Evolutionary conservation across 2,888 invertebrate species (phyloP).

Genomic region (Torymus auratus): DNA sequence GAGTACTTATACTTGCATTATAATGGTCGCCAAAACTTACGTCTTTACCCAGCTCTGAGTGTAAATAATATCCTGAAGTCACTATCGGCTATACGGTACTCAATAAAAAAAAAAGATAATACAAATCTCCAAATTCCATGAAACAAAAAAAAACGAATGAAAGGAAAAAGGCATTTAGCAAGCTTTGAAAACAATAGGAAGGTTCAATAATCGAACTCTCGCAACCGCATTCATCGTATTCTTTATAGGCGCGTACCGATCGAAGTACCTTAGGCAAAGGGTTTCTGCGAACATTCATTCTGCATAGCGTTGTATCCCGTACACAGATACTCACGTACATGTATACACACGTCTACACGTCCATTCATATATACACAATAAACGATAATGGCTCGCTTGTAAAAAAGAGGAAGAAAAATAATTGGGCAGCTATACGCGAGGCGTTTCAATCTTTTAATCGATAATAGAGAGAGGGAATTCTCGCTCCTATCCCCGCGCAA

Average conservation of each 20-base stretch:
- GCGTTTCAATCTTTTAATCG: neutral
- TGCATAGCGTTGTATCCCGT: neutral
- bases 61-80: constrained; percentile 31
- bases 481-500: too few species aligned
- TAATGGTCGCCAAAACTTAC: constrained; percentile 26
- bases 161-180: neutral
- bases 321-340: neutral
- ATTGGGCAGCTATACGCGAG: neutral
- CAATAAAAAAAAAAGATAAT: neutral
- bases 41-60: constrained; percentile 21
- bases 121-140: neutral
- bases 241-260: constrained; percentile 13
- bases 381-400: too few species aligned
- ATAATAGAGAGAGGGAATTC: neutral
- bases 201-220: neutral
- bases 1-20: constrained; percentile 36
- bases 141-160: neutral
- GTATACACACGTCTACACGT: neutral
- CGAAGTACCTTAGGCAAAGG: constrained; percentile 27
- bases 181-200: neutral
- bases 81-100: constrained; percentile 6
- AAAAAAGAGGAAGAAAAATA: neutral
- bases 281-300: constrained; percentile 49
- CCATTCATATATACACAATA: constrained; percentile 3
- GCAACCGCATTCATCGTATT: neutral